Percentiles rank a stretch among this genome's conserved stretches.
Conservation (phyloP, 2,113 vertebrate species). For the Cryptomyrus ogoouensis region DNA sequence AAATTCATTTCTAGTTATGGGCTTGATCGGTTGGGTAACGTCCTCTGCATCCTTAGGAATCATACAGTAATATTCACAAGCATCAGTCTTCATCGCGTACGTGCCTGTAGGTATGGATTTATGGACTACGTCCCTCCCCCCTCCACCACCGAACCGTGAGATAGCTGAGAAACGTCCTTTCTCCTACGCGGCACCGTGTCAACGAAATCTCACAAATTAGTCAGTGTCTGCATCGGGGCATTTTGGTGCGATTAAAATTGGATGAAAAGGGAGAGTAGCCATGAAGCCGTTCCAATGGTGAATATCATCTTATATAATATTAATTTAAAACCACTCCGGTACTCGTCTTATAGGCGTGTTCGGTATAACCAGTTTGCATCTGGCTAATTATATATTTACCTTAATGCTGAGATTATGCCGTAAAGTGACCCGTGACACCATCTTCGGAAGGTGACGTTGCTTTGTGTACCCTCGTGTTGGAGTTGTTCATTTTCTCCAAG, state of each 20-base stretch:
- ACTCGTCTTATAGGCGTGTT: background rate
- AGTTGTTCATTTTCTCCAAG: background rate
- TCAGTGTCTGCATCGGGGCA: conserved; percentile 1
- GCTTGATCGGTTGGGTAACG: background rate
- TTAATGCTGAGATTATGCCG: background rate
- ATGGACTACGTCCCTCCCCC: background rate
- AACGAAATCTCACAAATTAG: conserved; percentile 8
- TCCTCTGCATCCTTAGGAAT: background rate
- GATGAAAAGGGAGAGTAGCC: background rate
- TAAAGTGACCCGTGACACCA: background rate
- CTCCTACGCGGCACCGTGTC: background rate
- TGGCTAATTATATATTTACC: background rate
- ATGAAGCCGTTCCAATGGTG: background rate
- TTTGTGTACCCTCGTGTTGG: background rate
- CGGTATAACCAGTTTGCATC: background rate
- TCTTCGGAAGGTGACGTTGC: background rate
- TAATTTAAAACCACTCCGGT: background rate
- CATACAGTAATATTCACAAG: background rate
- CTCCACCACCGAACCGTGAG: background rate
- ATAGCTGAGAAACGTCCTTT: background rate
- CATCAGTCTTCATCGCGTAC: background rate
- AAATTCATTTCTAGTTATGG: background rate
- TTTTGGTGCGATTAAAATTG: conserved; percentile 6
- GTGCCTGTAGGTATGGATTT: background rate
- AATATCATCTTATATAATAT: conserved; percentile 1